A percentile compares a stretch with the other conserved stretches of the same genome.
phyloP scores from a whole-genome alignment of 1,140 invertebrate genomes.

The Drosophila lacertosa region DNA sequence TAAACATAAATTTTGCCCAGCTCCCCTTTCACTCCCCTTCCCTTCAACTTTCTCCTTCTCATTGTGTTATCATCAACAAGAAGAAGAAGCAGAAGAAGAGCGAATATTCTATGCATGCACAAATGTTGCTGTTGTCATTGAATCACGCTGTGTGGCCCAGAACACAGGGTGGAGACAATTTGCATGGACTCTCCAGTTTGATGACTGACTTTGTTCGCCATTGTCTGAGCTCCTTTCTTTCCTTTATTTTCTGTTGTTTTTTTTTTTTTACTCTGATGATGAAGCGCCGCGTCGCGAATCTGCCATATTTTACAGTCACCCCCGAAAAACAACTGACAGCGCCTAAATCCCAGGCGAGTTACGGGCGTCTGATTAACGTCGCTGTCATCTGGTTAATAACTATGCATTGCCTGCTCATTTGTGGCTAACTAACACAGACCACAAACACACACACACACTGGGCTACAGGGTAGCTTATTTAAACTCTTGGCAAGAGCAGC shows the following conservation, averaged over 20 bases:
- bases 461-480: background rate
- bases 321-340: slow-evolving; percentile 22
- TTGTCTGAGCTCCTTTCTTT: slow-evolving; percentile 34
- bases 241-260: background rate
- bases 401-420: slow-evolving; percentile 34
- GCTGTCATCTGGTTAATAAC: slow-evolving; percentile 44
- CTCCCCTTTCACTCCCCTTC: slow-evolving; percentile 43
- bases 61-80: slow-evolving; percentile 79
- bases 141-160: slow-evolving; percentile 61
- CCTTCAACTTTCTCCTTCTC: background rate
- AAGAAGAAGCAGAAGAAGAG: too few species aligned
- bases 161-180: slow-evolving; percentile 14
- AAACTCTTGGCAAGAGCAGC: too few species aligned
- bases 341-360: slow-evolving; percentile 39
- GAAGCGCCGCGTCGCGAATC: slow-evolving; percentile 33
- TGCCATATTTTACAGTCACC: slow-evolving; percentile 48
- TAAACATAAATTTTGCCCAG: slow-evolving; percentile 79
- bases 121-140: slow-evolving; percentile 81
- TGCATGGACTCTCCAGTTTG: slow-evolving; percentile 50
- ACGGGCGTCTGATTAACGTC: slow-evolving; percentile 40
- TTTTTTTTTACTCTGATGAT: slow-evolving; percentile 40
- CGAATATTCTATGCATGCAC: slow-evolving; percentile 81
- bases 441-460: too few species aligned
- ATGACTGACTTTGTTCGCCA: slow-evolving; percentile 56
- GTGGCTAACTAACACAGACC: slow-evolving; percentile 14